Percentiles rank a stretch among this genome's conserved stretches.
phyloP scores from a whole-genome alignment of 2,797 vertebrate species.

The Protosalanx chinensis region DNA sequence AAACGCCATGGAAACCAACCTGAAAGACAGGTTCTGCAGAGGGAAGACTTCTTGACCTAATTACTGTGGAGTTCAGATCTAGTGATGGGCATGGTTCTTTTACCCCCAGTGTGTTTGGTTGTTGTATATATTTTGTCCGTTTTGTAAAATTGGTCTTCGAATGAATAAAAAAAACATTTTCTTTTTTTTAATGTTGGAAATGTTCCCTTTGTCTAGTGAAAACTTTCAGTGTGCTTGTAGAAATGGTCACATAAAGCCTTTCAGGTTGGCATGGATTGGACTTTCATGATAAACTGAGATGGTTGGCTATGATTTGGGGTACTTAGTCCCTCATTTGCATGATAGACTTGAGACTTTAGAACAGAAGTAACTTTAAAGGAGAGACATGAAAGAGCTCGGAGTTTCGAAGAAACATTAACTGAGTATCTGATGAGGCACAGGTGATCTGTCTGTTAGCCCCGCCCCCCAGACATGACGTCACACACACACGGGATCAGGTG shows the following conservation, averaged over 20 bases:
- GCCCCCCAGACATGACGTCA: conserved; percentile 34
- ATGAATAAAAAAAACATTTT: not conserved
- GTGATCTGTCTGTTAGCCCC: conserved; percentile 5
- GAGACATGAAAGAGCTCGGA: not conserved
- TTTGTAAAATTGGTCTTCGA: not conserved
- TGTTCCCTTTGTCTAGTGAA: not conserved
- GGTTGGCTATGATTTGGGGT: not conserved
- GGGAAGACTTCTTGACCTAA: not conserved
- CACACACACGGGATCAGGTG: conserved; percentile 18
- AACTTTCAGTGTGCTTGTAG: too few species aligned
- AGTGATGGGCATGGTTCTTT: too few species aligned
- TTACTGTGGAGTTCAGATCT: not conserved
- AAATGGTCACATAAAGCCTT: too few species aligned
- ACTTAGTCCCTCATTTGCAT: not conserved
- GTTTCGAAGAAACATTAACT: too few species aligned
- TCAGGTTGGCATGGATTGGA: too few species aligned
- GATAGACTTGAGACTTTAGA: not conserved
- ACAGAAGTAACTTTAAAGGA: not conserved
- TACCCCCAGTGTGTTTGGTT: not conserved
- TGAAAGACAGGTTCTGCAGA: not conserved
- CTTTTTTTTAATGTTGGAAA: not conserved
- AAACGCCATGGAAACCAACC: not conserved
- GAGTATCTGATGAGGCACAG: not conserved
- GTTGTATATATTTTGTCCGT: not conserved
- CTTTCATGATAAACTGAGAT: not conserved